These are phyloP conservation scores for Neodontobutis hainanensis DNA, from an alignment of 2,113 vertebrate species.

Conservation along the genomic window DNA sequence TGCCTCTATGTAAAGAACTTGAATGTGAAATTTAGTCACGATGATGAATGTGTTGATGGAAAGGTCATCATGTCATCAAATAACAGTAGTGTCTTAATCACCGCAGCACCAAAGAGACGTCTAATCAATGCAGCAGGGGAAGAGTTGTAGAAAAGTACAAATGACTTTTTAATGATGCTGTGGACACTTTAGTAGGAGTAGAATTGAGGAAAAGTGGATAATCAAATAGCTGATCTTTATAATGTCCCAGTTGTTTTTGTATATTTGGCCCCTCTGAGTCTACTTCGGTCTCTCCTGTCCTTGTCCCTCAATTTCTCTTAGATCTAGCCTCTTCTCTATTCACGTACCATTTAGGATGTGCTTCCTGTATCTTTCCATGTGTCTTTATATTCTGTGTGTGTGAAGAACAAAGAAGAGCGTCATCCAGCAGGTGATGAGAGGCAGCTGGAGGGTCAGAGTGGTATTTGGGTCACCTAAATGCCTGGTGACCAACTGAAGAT, in stretches of 20 bases:
- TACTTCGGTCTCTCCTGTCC: conserved; percentile 1
- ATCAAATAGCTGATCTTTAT: conserved; percentile 24
- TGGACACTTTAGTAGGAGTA: conserved; percentile 7
- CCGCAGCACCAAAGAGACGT: conserved; percentile 26
- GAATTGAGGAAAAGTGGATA: conserved; percentile 17
- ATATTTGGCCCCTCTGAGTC: not conserved
- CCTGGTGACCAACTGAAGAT: conserved; percentile 42
- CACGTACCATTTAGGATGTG: no score
- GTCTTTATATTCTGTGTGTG: conserved; percentile 22
- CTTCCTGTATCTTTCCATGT: not conserved
- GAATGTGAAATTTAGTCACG: not conserved
- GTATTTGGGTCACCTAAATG: conserved; percentile 56
- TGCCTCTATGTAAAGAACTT: not conserved
- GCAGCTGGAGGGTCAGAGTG: conserved; percentile 47
- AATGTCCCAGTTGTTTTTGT: not conserved
- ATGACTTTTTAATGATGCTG: conserved; percentile 62
- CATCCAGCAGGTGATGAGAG: conserved; percentile 25
- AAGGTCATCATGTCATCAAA: conserved; percentile 23
- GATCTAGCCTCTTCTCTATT: no score
- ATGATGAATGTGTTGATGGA: not conserved
- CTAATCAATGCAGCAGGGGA: conserved; percentile 35
- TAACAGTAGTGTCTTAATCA: conserved; percentile 33
- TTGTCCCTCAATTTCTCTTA: not conserved
- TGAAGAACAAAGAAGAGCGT: conserved; percentile 50
- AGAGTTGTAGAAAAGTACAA: conserved; percentile 40